Evolutionary conservation across 2,113 vertebrate genomes (phyloP).

Genomic region (Tragelaphus imberbis): DNA sequence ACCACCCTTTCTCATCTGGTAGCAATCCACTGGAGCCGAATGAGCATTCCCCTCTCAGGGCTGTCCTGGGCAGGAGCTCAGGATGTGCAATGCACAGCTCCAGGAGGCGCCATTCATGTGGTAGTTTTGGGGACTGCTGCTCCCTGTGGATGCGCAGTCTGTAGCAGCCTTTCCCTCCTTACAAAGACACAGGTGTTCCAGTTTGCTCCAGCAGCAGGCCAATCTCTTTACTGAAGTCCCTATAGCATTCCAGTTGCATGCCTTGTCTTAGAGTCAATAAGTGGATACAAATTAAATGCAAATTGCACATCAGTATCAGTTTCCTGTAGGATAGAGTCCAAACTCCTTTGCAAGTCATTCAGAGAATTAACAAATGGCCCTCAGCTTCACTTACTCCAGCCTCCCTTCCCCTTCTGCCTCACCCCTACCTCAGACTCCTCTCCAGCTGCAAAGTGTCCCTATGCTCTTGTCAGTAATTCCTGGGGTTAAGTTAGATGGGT

Average conservation of each 20-base stretch:
- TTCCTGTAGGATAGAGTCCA: not conserved
- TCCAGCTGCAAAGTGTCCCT: too few relatives aligned
- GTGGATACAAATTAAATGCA: not conserved
- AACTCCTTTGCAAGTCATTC: not conserved
- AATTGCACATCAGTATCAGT: not conserved
- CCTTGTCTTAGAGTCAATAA: not conserved
- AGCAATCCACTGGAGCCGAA: not conserved
- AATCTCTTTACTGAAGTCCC: not conserved
- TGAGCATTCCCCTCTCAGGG: not conserved
- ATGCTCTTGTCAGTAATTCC: not conserved
- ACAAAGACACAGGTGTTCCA: not conserved
- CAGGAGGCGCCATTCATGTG: not conserved
- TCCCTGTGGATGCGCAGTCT: not conserved
- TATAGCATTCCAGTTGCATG: not conserved
- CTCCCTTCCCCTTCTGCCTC: not conserved
- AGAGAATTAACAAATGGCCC: not conserved
- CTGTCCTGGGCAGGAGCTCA: not conserved
- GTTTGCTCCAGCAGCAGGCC: not conserved
- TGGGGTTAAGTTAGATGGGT: not conserved
- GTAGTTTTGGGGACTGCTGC: not conserved
- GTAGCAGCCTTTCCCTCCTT: not conserved
- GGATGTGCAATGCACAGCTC: not conserved
- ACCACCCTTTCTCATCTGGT: not conserved
- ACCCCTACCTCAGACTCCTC: not conserved
- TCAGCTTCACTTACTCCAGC: not conserved